Evolutionary conservation across 2,113 vertebrate species (phyloP).

Genomic region (Eleginops maclovinus): DNA sequence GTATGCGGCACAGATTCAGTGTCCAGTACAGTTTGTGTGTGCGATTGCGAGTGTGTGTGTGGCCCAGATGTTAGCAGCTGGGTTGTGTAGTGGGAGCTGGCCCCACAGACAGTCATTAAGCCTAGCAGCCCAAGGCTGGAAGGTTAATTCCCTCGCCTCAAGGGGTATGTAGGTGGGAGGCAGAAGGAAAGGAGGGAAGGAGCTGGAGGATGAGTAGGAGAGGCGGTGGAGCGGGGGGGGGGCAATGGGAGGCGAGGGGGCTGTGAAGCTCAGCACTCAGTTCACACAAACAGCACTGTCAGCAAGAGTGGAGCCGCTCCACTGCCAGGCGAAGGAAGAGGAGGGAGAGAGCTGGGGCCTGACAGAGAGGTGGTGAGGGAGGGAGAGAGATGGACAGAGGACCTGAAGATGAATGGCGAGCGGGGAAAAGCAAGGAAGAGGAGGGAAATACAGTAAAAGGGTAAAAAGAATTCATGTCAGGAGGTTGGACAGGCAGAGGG

Average conservation of each 20-base stretch:
- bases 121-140: conserved; percentile 73
- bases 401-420: conserved; percentile 73
- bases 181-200: conserved; percentile 46
- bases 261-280: conserved; percentile 80
- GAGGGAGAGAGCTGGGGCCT: conserved; percentile 51
- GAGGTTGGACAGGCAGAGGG: conserved; percentile 74
- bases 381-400: conserved; percentile 68
- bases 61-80: conserved; percentile 82
- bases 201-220: conserved; percentile 51
- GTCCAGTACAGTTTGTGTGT: conserved; percentile 20
- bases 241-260: conserved; percentile 76
- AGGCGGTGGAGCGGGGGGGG: not conserved
- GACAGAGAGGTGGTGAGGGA: conserved; percentile 54
- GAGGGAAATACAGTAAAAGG: conserved; percentile 74
- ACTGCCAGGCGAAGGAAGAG: conserved; percentile 72
- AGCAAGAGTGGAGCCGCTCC: conserved; percentile 77
- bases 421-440: conserved; percentile 64
- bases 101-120: conserved; percentile 82
- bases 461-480: conserved; percentile 75
- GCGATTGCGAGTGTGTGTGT: conserved; percentile 54
- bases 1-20: conserved; percentile 6
- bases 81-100: conserved; percentile 65
- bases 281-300: conserved; percentile 82
- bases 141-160: conserved; percentile 80
- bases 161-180: conserved; percentile 71